phyloP scores from a whole-genome alignment of 2,888 invertebrate species.

The Ophioninae sp. region DNA sequence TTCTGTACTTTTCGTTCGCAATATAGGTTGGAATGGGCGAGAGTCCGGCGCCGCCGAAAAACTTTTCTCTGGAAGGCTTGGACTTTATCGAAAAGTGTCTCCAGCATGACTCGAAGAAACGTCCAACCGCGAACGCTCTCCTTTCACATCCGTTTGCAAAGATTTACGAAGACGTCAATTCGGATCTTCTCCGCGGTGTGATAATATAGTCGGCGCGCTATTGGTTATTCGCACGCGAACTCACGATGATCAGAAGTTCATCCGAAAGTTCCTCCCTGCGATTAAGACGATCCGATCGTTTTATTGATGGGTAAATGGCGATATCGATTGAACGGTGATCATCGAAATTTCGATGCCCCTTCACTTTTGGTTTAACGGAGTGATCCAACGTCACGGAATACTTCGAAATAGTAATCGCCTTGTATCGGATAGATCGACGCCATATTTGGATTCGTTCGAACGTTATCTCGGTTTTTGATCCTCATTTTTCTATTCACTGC shows the following conservation, averaged over 20 bases:
- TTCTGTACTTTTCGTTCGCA: neutral
- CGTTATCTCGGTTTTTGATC: neutral
- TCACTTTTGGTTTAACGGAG: neutral
- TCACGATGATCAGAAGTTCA: constrained; percentile 9
- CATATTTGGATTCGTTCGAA: neutral
- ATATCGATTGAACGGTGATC: neutral
- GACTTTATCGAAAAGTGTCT: constrained; percentile 91
- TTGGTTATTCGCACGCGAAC: constrained; percentile 1
- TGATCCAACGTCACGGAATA: neutral
- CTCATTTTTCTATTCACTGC: neutral
- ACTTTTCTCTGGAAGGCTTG: constrained; percentile 91
- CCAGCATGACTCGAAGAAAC: constrained; percentile 89
- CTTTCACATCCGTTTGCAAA: constrained; percentile 88
- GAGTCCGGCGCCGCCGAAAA: constrained; percentile 88
- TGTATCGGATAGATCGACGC: neutral
- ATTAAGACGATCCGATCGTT: constrained; percentile 2
- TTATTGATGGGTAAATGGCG: neutral
- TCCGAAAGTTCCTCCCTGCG: constrained; percentile 22
- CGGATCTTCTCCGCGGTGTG: constrained; percentile 69
- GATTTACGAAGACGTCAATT: constrained; percentile 75
- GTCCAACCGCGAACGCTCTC: constrained; percentile 88
- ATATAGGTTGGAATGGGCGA: constrained; percentile 94
- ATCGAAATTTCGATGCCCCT: neutral
- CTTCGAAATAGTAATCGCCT: neutral
- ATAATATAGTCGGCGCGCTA: constrained; percentile 28